These are phyloP conservation scores for Apistogramma diplotaenia DNA, from an alignment of 2,113 vertebrate genomes.

Conservation along the genomic window DNA sequence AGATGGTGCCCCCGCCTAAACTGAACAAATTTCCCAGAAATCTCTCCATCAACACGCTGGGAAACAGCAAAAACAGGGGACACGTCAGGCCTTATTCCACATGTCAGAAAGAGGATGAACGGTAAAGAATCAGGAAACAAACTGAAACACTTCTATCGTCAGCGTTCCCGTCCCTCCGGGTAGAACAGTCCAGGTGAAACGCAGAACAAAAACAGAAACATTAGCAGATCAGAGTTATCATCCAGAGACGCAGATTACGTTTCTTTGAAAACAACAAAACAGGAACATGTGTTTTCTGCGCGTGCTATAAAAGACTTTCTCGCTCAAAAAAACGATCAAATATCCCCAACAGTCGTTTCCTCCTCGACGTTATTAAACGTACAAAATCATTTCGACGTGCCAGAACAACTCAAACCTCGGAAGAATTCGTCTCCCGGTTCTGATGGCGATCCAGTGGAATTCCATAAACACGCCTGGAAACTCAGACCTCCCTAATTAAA, in stretches of 20 bases:
- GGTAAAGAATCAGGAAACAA: background rate
- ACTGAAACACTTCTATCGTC: no score
- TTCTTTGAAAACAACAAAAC: no score
- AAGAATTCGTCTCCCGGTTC: background rate
- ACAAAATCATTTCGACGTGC: background rate
- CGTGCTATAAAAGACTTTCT: background rate
- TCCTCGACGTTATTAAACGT: background rate
- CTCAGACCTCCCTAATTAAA: background rate
- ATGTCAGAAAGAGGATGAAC: no score
- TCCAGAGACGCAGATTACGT: no score
- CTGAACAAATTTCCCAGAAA: background rate
- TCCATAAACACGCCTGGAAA: background rate
- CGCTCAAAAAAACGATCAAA: background rate
- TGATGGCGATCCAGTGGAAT: background rate
- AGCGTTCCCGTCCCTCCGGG: no score
- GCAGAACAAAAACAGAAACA: background rate
- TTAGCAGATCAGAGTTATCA: no score
- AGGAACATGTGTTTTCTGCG: background rate
- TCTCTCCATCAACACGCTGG: background rate
- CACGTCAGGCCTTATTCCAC: no score
- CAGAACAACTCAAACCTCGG: background rate
- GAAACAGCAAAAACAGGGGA: background rate
- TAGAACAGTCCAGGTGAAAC: no score
- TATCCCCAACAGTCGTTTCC: background rate
- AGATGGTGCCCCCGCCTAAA: accelerated